phyloP scores from a whole-genome alignment of 2,113 vertebrate species.

The Corythornis vintsioides region DNA sequence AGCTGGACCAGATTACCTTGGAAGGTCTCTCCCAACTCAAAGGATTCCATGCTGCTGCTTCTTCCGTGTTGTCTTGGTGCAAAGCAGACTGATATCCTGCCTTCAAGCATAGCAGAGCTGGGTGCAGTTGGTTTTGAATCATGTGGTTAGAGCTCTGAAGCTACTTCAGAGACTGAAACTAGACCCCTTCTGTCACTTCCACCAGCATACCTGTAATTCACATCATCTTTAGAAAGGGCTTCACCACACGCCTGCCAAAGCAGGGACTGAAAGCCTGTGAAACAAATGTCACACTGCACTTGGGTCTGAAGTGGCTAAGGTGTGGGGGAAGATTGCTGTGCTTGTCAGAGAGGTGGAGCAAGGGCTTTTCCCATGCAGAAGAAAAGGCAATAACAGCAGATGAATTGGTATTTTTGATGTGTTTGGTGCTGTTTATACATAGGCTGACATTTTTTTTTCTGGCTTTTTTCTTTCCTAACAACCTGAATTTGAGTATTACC shows the following conservation, averaged over 20 bases:
- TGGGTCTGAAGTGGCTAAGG: conserved; percentile 43
- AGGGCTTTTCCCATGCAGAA: conserved; percentile 64
- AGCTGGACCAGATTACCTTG: too few species aligned
- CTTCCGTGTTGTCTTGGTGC: neutral
- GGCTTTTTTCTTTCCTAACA: neutral
- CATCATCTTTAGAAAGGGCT: conserved; percentile 55
- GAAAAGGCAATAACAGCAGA: neutral
- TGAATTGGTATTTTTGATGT: neutral
- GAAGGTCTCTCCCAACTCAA: too few species aligned
- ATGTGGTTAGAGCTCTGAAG: conserved; percentile 39
- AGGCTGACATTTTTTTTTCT: neutral
- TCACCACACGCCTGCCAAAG: conserved; percentile 38
- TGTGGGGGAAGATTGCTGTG: conserved; percentile 26
- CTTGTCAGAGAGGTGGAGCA: conserved; percentile 44
- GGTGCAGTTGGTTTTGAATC: conserved; percentile 22
- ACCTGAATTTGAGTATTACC: conserved; percentile 51
- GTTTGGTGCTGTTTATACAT: neutral
- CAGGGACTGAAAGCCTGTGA: neutral
- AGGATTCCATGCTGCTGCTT: too few species aligned
- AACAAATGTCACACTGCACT: conserved; percentile 57
- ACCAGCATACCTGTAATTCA: conserved; percentile 66
- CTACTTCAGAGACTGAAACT: conserved; percentile 56
- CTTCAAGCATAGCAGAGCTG: neutral
- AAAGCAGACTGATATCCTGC: neutral
- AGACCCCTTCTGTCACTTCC: conserved; percentile 47